Conservation (phyloP, 2,113 vertebrate species). For the Electrona antarctica region DNA sequence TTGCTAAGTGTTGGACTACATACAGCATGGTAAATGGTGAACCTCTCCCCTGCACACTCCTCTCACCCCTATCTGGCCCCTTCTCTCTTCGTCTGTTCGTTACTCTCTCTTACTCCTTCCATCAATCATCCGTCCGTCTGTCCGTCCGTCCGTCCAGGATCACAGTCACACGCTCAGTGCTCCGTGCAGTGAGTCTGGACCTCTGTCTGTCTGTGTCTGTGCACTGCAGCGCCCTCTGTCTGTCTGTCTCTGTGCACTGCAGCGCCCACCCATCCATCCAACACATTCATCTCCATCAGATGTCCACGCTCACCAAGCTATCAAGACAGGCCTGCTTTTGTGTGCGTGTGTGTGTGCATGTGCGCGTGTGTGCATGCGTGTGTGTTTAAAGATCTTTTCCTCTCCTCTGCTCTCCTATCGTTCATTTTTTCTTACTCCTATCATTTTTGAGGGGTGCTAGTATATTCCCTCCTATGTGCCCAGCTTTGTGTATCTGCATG, state of each 20-base stretch:
- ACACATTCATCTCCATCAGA: conserved; percentile 76
- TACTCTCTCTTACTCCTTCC: conserved; percentile 50
- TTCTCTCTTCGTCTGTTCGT: conserved; percentile 21
- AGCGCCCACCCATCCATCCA: conserved; percentile 55
- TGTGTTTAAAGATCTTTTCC: too few relatives aligned
- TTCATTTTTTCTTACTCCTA: not conserved
- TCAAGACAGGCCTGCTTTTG: conserved; percentile 47
- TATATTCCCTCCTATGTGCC: too few relatives aligned
- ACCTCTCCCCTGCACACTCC: conserved; percentile 54
- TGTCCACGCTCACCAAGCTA: conserved; percentile 53
- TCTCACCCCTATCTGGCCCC: not conserved
- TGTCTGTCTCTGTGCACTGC: too few relatives aligned
- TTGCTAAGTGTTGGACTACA: too few relatives aligned
- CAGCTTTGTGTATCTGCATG: too few relatives aligned
- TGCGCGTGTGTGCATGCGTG: too few relatives aligned
- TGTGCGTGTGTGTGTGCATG: not conserved
- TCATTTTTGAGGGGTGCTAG: too few relatives aligned
- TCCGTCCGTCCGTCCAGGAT: not conserved
- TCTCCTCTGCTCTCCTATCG: not conserved
- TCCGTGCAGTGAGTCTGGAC: too few relatives aligned
- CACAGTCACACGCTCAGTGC: too few relatives aligned
- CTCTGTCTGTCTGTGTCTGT: too few relatives aligned
- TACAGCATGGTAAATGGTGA: conserved; percentile 16
- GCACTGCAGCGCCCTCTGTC: too few relatives aligned
- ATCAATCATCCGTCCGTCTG: conserved; percentile 66